Conservation (phyloP, 2,797 vertebrate genomes). For the Chelon labrosus region DNA sequence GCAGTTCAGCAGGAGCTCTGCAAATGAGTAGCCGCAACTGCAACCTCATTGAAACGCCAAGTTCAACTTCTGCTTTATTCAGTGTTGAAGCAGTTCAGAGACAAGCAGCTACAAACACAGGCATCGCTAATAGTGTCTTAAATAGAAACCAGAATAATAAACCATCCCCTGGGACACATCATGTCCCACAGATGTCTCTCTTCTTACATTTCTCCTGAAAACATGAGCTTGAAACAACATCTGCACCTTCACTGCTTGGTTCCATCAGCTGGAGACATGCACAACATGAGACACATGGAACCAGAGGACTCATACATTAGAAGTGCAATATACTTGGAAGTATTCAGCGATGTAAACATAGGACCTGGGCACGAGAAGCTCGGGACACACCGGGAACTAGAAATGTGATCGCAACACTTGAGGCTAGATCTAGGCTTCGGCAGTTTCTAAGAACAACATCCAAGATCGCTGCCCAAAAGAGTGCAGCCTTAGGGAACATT, state of each 20-base stretch:
- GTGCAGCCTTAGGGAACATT: no score
- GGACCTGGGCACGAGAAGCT: conserved; percentile 2
- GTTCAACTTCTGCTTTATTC: conserved; percentile 14
- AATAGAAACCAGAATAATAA: conserved; percentile 39
- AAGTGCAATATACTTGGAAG: conserved; percentile 13
- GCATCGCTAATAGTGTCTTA: conserved; percentile 11
- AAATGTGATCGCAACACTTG: no score
- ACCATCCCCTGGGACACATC: conserved; percentile 31
- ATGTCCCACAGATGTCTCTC: conserved; percentile 17
- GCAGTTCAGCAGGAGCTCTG: conserved; percentile 11
- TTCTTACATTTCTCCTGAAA: conserved; percentile 52
- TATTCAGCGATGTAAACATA: conserved; percentile 33
- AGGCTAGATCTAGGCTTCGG: no score
- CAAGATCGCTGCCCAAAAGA: no score
- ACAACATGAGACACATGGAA: conserved; percentile 32
- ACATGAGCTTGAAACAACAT: conserved; percentile 58
- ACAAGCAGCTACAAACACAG: conserved; percentile 6
- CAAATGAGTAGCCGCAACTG: conserved; percentile 31
- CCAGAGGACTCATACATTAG: background rate
- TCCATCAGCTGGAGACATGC: conserved; percentile 29
- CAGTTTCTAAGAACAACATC: no score
- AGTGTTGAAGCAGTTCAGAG: conserved; percentile 12
- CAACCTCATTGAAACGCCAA: background rate
- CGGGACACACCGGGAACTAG: no score
- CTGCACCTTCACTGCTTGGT: conserved; percentile 24